Conservation (phyloP, 2,888 invertebrate species). For the Diplolepis rosae region DNA sequence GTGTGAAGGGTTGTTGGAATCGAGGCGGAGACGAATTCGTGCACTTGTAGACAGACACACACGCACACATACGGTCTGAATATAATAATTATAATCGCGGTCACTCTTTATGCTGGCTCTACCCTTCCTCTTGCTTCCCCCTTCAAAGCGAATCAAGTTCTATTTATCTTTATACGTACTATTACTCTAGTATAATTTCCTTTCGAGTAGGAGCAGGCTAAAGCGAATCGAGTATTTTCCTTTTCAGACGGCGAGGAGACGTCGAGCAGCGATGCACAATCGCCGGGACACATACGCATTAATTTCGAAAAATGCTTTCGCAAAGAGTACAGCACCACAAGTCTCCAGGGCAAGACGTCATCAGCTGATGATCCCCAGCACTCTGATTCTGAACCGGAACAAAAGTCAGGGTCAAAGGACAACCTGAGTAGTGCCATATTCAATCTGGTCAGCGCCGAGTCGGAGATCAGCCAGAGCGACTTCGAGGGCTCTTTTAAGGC, state of each 20-base stretch:
- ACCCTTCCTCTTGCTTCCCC: slow-evolving; percentile 74
- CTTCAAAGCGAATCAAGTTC: slow-evolving; percentile 64
- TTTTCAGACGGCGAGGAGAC: slow-evolving; percentile 71
- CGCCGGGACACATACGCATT: slow-evolving; percentile 69
- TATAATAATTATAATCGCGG: slow-evolving; percentile 53
- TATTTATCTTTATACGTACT: slow-evolving; percentile 35
- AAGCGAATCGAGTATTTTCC: slow-evolving; percentile 48
- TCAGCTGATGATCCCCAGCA: slow-evolving; percentile 51
- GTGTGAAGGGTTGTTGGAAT: slow-evolving; percentile 39
- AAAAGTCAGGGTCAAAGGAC: slow-evolving; percentile 39
- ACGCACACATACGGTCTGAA: slow-evolving; percentile 48
- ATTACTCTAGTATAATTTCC: slow-evolving; percentile 18
- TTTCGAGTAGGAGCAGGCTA: slow-evolving; percentile 18
- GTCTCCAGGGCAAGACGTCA: slow-evolving; percentile 61
- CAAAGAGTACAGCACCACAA: slow-evolving; percentile 75
- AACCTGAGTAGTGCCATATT: slow-evolving; percentile 70
- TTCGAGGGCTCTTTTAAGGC: slow-evolving; percentile 66
- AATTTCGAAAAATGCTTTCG: slow-evolving; percentile 75
- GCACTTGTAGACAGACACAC: slow-evolving; percentile 49
- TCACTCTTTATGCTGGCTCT: slow-evolving; percentile 72
- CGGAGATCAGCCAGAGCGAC: slow-evolving; percentile 72
- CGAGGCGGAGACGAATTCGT: slow-evolving; percentile 38
- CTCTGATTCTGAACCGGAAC: slow-evolving; percentile 57
- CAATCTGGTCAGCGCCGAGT: slow-evolving; percentile 68
- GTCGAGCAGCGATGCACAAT: slow-evolving; percentile 59